Evolutionary conservation across 2,113 vertebrate species (phyloP).

Genomic region (Anolis sagrei): DNA sequence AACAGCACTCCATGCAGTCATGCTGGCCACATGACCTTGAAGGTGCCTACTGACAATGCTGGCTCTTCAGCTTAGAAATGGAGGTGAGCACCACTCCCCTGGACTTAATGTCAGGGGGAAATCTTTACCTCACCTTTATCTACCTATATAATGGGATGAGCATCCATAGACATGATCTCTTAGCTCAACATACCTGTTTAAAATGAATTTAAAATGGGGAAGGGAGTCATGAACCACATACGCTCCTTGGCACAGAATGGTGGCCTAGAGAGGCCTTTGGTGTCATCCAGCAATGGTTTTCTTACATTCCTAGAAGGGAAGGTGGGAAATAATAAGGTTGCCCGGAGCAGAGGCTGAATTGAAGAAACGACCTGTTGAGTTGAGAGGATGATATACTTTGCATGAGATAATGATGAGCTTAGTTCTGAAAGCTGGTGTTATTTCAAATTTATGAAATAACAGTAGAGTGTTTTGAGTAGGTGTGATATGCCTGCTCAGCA

Average conservation of each 20-base stretch:
- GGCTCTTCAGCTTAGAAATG: too few species aligned
- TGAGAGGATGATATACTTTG: background rate
- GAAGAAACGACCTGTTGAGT: background rate
- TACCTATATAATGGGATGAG: too few species aligned
- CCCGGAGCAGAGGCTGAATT: background rate
- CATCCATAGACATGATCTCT: background rate
- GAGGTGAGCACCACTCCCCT: too few species aligned
- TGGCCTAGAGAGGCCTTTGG: background rate
- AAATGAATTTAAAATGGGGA: background rate
- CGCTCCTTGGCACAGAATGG: background rate
- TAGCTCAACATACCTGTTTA: background rate
- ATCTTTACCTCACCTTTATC: too few species aligned
- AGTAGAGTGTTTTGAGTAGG: background rate
- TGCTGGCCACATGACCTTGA: too few species aligned
- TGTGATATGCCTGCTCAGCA: background rate
- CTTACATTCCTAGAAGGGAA: background rate
- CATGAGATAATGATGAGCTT: background rate
- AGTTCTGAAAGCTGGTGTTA: background rate
- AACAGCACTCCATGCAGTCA: too few species aligned
- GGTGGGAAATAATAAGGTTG: background rate
- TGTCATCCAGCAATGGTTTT: background rate
- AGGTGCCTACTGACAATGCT: too few species aligned
- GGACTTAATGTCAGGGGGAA: too few species aligned
- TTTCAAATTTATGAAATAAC: background rate
- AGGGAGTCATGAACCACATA: background rate